Conservation (phyloP, 1,140 invertebrate genomes). For the Bombus consobrinus region DNA sequence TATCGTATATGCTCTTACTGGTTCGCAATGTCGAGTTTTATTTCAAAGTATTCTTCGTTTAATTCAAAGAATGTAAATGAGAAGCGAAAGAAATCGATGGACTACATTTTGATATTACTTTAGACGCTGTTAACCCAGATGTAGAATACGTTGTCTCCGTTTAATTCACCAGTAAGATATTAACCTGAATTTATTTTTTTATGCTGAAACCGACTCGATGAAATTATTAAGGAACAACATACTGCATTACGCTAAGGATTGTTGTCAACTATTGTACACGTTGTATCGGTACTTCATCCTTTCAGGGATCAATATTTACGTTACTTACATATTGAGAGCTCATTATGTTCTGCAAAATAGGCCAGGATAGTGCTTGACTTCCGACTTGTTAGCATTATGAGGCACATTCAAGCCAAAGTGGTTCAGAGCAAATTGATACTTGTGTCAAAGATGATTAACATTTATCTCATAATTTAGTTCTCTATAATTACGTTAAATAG, state of each 20-base stretch:
- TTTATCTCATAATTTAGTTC: not conserved
- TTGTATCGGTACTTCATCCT: not conserved
- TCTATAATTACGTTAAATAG: not conserved
- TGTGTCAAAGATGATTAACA: not conserved
- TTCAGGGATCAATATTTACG: not conserved
- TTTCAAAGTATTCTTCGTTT: not conserved
- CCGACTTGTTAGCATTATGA: not conserved
- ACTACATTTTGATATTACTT: slow-evolving; percentile 25
- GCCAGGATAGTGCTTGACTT: not conserved
- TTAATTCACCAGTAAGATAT: slow-evolving; percentile 21
- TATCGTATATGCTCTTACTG: not conserved
- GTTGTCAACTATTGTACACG: not conserved
- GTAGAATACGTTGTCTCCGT: not conserved
- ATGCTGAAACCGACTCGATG: not conserved
- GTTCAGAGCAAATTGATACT: not conserved
- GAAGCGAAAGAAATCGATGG: slow-evolving; percentile 20
- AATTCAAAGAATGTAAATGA: slow-evolving; percentile 11
- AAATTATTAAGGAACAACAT: not conserved
- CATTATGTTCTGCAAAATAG: not conserved
- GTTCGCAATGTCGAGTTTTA: not conserved
- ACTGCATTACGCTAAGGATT: not conserved
- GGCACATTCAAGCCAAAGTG: not conserved
- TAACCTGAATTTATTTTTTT: slow-evolving; percentile 26
- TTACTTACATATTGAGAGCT: not conserved
- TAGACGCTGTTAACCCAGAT: slow-evolving; percentile 30